Conservation (phyloP, 1,140 invertebrate genomes). For the Pentalonia nigronervosa region DNA sequence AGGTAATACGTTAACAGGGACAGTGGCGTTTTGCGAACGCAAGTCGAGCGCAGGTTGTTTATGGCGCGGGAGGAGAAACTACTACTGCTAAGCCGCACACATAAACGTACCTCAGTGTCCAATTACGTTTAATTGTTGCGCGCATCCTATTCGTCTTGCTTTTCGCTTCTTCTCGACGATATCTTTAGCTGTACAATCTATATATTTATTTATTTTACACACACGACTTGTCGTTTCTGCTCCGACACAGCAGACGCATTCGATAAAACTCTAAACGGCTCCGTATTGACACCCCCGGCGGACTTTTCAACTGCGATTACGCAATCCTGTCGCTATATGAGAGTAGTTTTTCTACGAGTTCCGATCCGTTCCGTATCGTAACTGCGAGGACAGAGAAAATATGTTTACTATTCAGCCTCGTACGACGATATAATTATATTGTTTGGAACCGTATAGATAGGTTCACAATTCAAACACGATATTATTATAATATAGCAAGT, state of each 20-base stretch:
- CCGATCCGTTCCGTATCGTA: too few relatives aligned
- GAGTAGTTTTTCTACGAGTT: too few relatives aligned
- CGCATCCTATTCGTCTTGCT: background rate
- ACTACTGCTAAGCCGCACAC: background rate
- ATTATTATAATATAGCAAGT: background rate
- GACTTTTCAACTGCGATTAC: too few relatives aligned
- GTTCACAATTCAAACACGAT: background rate
- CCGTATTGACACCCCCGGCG: too few relatives aligned
- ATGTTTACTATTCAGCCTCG: background rate
- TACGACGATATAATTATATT: background rate
- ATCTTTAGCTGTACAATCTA: background rate
- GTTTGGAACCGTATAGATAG: background rate
- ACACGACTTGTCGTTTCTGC: too few relatives aligned
- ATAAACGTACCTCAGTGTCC: background rate
- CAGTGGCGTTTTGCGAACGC: background rate
- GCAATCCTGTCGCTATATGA: too few relatives aligned
- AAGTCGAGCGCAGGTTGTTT: conserved; percentile 6
- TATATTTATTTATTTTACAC: background rate
- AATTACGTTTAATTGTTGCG: conserved; percentile 30
- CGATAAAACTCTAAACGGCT: too few relatives aligned
- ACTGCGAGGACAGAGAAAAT: background rate
- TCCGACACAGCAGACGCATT: too few relatives aligned
- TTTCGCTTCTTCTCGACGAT: background rate
- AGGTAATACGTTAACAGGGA: background rate
- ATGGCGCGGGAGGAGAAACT: background rate